Evolutionary conservation across 53 echinoderm and acorn worm species (phyloP), one percentile per base, ranked within the genome.

Genomic region (Luidia sarsii): DNA sequence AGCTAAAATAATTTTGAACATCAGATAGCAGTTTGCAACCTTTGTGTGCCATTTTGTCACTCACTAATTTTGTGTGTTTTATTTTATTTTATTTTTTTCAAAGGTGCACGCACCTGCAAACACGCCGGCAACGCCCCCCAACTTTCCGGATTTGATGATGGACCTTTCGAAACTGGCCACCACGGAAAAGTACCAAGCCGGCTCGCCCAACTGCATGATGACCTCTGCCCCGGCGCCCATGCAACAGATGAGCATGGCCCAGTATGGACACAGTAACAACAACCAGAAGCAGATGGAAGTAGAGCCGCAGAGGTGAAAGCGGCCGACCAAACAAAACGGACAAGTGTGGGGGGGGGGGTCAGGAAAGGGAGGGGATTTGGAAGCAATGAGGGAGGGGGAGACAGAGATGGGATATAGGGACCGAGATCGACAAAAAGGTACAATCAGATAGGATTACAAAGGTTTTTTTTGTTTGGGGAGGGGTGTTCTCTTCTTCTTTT

Each of bases 41-140:
- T n/a, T n/a, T n/a, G n/a, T n/a, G n/a, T n/a, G n/a, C n/a, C n/a
- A n/a, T n/a, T n/a, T n/a, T n/a, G n/a, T n/a, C n/a, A n/a, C n/a
- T n/a, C n/a, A n/a, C n/a, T n/a, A n/a, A n/a, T n/a, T n/a, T n/a
- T n/a, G n/a, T n/a, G n/a, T n/a, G 36, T 39, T 30, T 21, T 80
- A 29, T 46, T 55, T 49, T 4, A 20, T 68, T 64, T 19, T 59
- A 59, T 63, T 63, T 31, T 57, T 32, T 81, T 79, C 62, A 38
- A 74, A 97, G 97, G 77, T 94, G 81, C 85, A 90, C 57, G 90
- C 97, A 37, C 97, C 97, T 28, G 97, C 97, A 54, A 97, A 97
- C 87, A 97, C 97, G 56, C 97, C 97, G 48, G 97, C 97, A 64
- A 97, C 97, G 29, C 97, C 97, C 64, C 97, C 97, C 50, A 97